Percentiles rank a stretch among this genome's conserved stretches.
Evolutionary conservation across 1,140 invertebrate genomes (phyloP).

Genomic region (Listronotus bonariensis): DNA sequence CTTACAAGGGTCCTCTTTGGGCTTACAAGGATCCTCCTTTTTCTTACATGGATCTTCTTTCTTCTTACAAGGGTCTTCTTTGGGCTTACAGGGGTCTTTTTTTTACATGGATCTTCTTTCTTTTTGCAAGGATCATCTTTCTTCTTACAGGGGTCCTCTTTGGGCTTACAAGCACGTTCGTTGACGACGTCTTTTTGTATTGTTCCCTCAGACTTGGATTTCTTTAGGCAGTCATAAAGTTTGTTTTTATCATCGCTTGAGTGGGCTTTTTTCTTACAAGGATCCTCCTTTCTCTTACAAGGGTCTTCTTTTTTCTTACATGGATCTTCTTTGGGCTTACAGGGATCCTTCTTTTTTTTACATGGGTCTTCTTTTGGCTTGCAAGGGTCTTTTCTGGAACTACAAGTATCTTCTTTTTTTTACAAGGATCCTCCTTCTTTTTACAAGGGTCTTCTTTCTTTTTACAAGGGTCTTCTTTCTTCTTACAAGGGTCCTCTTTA

Average conservation of each 20-base stretch:
- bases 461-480: too few species aligned
- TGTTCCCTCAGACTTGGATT: slow-evolving; percentile 12
- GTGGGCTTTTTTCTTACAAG: slow-evolving; percentile 11
- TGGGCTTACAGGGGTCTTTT: slow-evolving; percentile 4
- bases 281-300: neutral
- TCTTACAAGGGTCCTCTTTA: slow-evolving; percentile 20
- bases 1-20: slow-evolving; percentile 22
- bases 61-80: slow-evolving; percentile 1
- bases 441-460: slow-evolving; percentile 23
- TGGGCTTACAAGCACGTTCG: slow-evolving; percentile 16
- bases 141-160: slow-evolving; percentile 14
- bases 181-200: slow-evolving; percentile 25
- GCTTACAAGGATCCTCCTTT: neutral
- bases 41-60: neutral
- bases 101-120: slow-evolving; percentile 22
- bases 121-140: too few species aligned
- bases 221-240: too few species aligned
- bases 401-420: too few species aligned
- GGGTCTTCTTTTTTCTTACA: slow-evolving; percentile 10
- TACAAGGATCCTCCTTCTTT: slow-evolving; percentile 12
- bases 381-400: neutral
- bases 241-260: too few species aligned
- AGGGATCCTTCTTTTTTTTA: slow-evolving; percentile 1
- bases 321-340: slow-evolving; percentile 1
- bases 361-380: slow-evolving; percentile 1